phyloP scores from a whole-genome alignment of 2,888 invertebrate genomes.

The Beris morrisii region DNA sequence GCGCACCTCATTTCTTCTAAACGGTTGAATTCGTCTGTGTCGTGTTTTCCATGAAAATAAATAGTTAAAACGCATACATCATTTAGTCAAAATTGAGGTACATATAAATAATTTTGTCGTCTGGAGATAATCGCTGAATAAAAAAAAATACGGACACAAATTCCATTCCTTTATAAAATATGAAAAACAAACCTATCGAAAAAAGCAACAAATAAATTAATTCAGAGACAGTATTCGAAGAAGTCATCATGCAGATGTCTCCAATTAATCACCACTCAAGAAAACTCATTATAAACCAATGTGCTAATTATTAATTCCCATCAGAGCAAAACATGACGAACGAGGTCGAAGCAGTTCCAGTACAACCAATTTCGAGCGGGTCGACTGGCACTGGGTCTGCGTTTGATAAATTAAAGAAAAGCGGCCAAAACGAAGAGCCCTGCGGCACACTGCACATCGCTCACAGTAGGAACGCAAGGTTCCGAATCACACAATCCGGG shows the following conservation, averaged over 20 bases:
- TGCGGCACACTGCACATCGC: constrained; percentile 19
- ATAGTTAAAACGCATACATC: no score
- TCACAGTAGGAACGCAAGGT: constrained; percentile 6
- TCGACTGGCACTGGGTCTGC: no score
- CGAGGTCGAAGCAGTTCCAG: constrained; percentile 17
- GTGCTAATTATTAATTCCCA: constrained; percentile 34
- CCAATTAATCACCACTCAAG: constrained; percentile 32
- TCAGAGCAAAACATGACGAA: constrained; percentile 20
- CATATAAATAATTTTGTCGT: no score
- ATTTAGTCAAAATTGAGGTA: no score
- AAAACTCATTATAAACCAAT: constrained; percentile 28
- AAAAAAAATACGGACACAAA: constrained; percentile 12
- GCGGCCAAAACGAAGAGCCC: constrained; percentile 2
- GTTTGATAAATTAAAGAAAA: not conserved
- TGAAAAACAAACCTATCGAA: constrained; percentile 29
- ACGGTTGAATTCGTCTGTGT: no score
- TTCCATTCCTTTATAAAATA: constrained; percentile 15
- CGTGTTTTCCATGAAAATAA: no score
- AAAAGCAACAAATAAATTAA: constrained; percentile 12
- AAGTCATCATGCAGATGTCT: constrained; percentile 31
- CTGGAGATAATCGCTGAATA: no score
- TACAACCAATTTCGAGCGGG: not conserved
- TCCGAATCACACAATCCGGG: no score
- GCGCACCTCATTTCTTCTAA: no score
- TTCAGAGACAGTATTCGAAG: constrained; percentile 9